phyloP scores from a whole-genome alignment of 2,797 vertebrate genomes.

The Poecilia velifera region DNA sequence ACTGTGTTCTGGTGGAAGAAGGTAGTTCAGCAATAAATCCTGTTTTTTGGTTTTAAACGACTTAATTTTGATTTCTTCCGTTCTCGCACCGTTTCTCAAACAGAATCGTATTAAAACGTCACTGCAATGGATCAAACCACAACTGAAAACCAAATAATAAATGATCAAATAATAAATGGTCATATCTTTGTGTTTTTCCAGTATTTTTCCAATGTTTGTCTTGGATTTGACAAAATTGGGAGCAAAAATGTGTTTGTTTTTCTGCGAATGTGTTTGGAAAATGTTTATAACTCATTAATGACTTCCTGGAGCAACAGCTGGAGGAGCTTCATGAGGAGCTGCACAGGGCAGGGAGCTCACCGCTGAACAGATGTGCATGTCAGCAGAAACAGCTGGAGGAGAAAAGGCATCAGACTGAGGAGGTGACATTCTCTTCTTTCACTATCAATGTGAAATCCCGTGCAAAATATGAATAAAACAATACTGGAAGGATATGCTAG shows the following conservation, averaged over 20 bases:
- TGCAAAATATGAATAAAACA: not conserved
- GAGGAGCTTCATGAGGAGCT: constrained; percentile 78
- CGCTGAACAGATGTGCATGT: constrained; percentile 64
- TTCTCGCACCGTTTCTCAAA: constrained; percentile 20
- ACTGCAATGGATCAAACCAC: constrained; percentile 49
- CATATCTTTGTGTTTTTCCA: not conserved
- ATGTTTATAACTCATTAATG: constrained; percentile 6
- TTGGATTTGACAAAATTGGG: not conserved
- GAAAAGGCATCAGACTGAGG: constrained; percentile 62
- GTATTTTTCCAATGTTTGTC: not conserved
- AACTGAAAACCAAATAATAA: not conserved
- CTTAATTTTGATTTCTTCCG: not conserved
- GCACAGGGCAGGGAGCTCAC: constrained; percentile 62
- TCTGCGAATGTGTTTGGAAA: constrained; percentile 5
- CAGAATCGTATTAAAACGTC: constrained; percentile 47
- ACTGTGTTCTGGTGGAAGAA: constrained; percentile 25
- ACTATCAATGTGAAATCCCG: not conserved
- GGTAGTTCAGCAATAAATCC: constrained; percentile 30
- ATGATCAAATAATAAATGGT: not conserved
- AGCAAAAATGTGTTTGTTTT: not conserved
- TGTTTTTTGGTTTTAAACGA: not conserved
- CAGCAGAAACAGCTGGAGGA: constrained; percentile 68
- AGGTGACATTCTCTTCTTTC: constrained; percentile 59
- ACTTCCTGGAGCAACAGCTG: constrained; percentile 67
- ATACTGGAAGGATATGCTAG: not conserved